A percentile compares a stretch with the other conserved stretches of the same genome.
These are phyloP conservation scores for Pangasianodon gigas DNA, from an alignment of 2,113 vertebrate genomes.

Conservation along the genomic window DNA sequence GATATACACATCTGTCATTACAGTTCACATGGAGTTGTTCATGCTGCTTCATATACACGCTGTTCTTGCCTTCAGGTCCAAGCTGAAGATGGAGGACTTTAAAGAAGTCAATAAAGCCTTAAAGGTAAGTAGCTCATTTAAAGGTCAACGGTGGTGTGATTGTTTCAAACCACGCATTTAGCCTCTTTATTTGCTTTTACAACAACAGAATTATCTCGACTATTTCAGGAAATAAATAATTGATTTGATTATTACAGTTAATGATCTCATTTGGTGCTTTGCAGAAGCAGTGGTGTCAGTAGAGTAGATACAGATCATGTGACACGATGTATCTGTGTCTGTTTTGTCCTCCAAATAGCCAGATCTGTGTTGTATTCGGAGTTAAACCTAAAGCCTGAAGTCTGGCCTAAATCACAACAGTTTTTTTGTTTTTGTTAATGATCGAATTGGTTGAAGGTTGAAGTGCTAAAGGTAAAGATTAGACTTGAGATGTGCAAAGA, in stretches of 20 bases:
- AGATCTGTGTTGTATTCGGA: background rate
- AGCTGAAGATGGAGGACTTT: conserved; percentile 99
- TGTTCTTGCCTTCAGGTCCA: conserved; percentile 77
- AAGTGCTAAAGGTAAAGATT: background rate
- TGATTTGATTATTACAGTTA: background rate
- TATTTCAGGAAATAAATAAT: background rate
- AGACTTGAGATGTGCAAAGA: too few relatives aligned
- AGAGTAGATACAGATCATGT: background rate
- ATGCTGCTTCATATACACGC: background rate
- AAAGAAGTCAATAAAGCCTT: conserved; percentile 98
- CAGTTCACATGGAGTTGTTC: background rate
- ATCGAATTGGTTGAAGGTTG: background rate
- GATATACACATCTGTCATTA: background rate
- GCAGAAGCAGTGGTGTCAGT: background rate
- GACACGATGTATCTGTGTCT: background rate
- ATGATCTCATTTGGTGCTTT: background rate
- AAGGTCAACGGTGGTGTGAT: background rate
- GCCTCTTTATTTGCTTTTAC: background rate
- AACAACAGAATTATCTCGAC: background rate
- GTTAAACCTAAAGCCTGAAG: background rate
- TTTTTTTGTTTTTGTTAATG: background rate
- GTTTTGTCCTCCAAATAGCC: too few relatives aligned
- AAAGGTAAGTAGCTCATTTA: conserved; percentile 77
- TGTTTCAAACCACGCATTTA: background rate
- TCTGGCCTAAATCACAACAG: background rate